These are phyloP conservation scores for Anaspis maculata DNA, from an alignment of 2,888 invertebrate genomes.

Conservation along the genomic window DNA sequence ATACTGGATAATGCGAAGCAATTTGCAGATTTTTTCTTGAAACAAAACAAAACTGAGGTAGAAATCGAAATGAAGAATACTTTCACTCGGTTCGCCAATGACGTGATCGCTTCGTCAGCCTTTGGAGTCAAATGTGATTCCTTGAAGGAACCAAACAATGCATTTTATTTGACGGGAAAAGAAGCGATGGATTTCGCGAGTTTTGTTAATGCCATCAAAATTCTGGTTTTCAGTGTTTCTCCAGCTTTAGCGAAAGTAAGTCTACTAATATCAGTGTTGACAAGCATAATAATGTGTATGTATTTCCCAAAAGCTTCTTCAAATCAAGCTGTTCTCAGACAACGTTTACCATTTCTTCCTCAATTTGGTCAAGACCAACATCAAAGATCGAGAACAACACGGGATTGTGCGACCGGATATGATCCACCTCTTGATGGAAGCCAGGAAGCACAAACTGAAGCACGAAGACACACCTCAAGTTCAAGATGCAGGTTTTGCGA, in stretches of 20 bases:
- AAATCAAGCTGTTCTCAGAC: slow-evolving; percentile 27
- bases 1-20: slow-evolving; percentile 22
- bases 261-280: slow-evolving; percentile 13
- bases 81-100: slow-evolving; percentile 43
- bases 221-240: slow-evolving; percentile 1
- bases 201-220: neutral
- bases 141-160: slow-evolving; percentile 43
- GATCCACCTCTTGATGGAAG: slow-evolving; percentile 48
- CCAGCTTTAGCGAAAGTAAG: neutral
- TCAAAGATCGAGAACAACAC: neutral
- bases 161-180: slow-evolving; percentile 48
- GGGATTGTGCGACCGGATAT: slow-evolving; percentile 46
- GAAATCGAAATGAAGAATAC: slow-evolving; percentile 43
- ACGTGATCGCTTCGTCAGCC: slow-evolving; percentile 48
- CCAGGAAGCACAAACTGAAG: slow-evolving; percentile 17
- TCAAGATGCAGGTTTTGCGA: slow-evolving; percentile 17
- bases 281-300: slow-evolving; percentile 35
- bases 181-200: slow-evolving; percentile 35
- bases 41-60: slow-evolving; percentile 21
- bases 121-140: slow-evolving; percentile 50
- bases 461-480: slow-evolving; percentile 6
- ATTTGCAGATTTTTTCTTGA: slow-evolving; percentile 21
- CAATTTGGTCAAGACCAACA: neutral
- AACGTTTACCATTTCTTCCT: neutral
- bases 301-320: slow-evolving; percentile 32